Evolutionary conservation across 2,888 invertebrate species (phyloP).

Genomic region (Caenorhabditis parvicauda): DNA sequence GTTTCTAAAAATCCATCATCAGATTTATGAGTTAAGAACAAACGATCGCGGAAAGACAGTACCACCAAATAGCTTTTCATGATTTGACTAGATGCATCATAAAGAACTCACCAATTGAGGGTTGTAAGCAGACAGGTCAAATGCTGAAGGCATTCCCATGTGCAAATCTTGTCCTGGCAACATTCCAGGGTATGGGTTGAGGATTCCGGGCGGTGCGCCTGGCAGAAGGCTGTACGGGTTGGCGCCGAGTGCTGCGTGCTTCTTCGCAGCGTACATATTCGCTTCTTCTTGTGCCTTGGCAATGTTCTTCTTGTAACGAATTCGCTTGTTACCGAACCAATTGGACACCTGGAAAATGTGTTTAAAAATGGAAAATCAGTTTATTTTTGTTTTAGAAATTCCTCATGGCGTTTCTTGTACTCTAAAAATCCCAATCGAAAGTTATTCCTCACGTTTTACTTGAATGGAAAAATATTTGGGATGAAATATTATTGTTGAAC

Average conservation of each 20-base stretch:
- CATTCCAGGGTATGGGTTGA: conserved; percentile 42
- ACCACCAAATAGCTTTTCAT: too few species aligned
- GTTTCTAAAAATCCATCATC: too few species aligned
- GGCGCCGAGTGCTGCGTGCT: conserved; percentile 69
- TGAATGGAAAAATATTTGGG: too few species aligned
- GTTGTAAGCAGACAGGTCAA: conserved; percentile 44
- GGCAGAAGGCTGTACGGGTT: conserved; percentile 35
- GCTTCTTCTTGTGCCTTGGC: conserved; percentile 98
- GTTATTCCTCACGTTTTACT: too few species aligned
- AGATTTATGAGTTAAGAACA: too few species aligned
- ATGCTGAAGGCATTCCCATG: conserved; percentile 36
- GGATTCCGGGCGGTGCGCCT: conserved; percentile 25
- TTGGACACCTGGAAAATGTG: conserved; percentile 71
- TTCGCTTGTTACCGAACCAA: conserved; percentile 99
- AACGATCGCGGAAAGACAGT: too few species aligned
- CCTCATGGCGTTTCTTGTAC: neutral
- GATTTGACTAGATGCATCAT: too few species aligned
- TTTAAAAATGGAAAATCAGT: neutral
- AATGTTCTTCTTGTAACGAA: conserved; percentile 99
- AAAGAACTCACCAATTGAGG: conserved; percentile 39
- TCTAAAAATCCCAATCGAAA: neutral
- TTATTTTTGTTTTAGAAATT: neutral
- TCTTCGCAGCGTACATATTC: conserved; percentile 96
- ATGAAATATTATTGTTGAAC: too few species aligned
- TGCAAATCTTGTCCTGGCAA: conserved; percentile 42